Evolutionary conservation across 2,888 invertebrate species (phyloP), one percentile per base, ranked within the genome.

Genomic region (Epirrhoe alternata): DNA sequence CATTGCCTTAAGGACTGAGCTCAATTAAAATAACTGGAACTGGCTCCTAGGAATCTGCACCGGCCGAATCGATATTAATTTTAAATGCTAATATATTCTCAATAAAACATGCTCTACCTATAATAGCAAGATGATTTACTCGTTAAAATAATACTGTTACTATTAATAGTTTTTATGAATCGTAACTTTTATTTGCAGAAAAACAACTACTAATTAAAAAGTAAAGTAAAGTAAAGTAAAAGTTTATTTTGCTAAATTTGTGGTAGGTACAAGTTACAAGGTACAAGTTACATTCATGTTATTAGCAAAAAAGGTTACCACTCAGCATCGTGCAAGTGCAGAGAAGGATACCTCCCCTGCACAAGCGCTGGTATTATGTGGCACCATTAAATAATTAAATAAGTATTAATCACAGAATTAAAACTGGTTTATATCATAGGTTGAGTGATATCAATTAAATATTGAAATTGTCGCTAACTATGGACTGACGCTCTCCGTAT

Each of bases 21-120:
- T 76, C 75, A 81, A 83, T 85, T 86, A 84, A 83, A 83, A 82
- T 83, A 80, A 84, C 80, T 84, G 78, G 79, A 83, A 79, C 79
- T 79, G 70, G 85, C 75, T 79, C 70, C 72, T 76, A 82, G 78
- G 79, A 84, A 82, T 86, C 82, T 79, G 79, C 74, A 72, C 61
- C 57, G 69, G 74, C 66, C 54, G 67, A 80, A 78, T 74, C 45
- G 66, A 60, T 76, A 77, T 77, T 70, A 69, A 78, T 83, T 80
- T 80, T 77, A 76, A 83, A 83, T 82, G 80, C 70, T 79, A 83
- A 83, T 81, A 75, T 77, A 78, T 81, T 76, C 76, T 79, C 78
- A 75, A 77, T 80, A 78, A 77, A 78, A 78, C 71, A 73, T 77
- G 71, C 68, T 61, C 66, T 73, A 65, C 50, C 33, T 59, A 24